Evolutionary conservation across 2,113 vertebrate species (phyloP), one percentile per base, ranked within the genome.

Genomic region (Macquaria australasica): DNA sequence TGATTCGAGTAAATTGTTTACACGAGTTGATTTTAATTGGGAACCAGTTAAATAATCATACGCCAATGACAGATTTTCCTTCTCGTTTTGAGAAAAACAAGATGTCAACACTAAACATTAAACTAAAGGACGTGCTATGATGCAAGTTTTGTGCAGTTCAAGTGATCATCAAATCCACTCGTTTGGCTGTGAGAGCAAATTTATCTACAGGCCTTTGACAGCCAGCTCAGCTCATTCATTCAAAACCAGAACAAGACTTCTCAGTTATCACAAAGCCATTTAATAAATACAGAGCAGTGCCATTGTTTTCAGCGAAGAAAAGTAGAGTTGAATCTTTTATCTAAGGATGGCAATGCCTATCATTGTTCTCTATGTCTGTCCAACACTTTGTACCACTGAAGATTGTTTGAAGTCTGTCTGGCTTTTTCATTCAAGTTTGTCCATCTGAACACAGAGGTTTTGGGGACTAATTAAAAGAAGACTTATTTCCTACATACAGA

Each of bases 1-100:
- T 72, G 50, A 78, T 73, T 76, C 23, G 9, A 58, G 50, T 73
- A 81, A 87, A 88, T 45, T 2, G 37, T 83, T 79, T 77, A 83
- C 43, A 84, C 62, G 43, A 78, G 45, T 43, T 60, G 76, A 41
- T 56, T 82, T 73, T 39, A 67, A 81, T 63, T 79, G 62, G 15
- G 64, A 88, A 86, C 28, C 67, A 62, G 64, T 68, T 78, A 74
- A 66, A 50, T 74, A 71, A 73, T 73, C 51, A 25, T 7, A 39
- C 28, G 16, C 31, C 25, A 16, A 7, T 67, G 66, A 76, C 50
- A 59, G 11, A 59, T 59, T 28, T 53, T 18, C 64, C 16, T 73
- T 58, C 51, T 64, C 71, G 48, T 51, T 82, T 63, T 10, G 56
- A 66, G 25, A 28, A 77, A 81, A 74, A 78, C 58, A 85, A 78